A percentile compares a stretch with the other conserved stretches of the same genome.
Evolutionary conservation across 2,797 vertebrate species (phyloP).

Genomic region (Pangasius mekongensis): DNA sequence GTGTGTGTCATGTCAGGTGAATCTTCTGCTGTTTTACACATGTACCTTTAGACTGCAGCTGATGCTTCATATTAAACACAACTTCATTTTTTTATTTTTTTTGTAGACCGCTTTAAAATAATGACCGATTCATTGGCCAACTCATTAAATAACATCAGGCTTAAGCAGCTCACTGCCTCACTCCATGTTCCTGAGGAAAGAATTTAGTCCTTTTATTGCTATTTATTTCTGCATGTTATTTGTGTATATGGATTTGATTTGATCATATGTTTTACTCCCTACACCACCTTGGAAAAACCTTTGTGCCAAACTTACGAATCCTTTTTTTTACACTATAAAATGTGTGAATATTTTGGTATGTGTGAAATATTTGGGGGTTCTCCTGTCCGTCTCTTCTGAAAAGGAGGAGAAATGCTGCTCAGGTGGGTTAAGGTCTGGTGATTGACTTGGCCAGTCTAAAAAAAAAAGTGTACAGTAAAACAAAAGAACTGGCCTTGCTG

Average conservation of each 20-base stretch:
- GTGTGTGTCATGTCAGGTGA: no score
- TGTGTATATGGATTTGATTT: not conserved
- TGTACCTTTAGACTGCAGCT: no score
- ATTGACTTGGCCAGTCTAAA: not conserved
- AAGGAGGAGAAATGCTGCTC: not conserved
- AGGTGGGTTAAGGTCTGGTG: not conserved
- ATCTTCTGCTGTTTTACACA: no score
- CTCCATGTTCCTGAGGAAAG: not conserved
- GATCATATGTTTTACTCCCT: not conserved
- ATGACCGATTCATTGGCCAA: no score
- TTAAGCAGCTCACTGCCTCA: not conserved
- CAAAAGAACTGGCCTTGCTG: not conserved
- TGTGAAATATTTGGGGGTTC: no score
- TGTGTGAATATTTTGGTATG: no score
- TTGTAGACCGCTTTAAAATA: no score
- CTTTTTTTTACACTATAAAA: no score
- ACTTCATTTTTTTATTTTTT: no score
- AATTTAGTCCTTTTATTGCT: not conserved
- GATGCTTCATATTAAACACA: no score
- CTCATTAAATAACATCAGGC: not conserved
- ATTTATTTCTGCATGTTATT: not conserved
- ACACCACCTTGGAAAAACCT: not conserved
- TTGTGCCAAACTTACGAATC: no score
- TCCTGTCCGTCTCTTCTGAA: not conserved
- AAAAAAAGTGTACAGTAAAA: not conserved